phyloP scores from a whole-genome alignment of 2,113 vertebrate genomes.

The Rhabdornis inornatus region DNA sequence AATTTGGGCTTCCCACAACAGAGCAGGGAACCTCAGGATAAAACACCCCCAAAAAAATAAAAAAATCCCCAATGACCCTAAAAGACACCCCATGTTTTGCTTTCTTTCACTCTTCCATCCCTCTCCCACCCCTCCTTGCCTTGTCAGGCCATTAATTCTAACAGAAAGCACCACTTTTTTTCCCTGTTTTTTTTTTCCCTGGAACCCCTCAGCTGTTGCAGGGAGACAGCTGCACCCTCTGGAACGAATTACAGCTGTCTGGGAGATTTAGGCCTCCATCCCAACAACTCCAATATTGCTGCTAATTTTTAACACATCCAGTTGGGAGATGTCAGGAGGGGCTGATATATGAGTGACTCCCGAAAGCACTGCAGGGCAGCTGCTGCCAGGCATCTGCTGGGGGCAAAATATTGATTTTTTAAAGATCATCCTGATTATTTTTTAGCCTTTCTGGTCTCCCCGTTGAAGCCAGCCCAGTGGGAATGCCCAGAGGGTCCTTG shows the following conservation, averaged over 20 bases:
- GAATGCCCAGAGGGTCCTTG: not conserved
- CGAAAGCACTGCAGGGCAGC: constrained; percentile 37
- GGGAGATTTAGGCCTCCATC: constrained; percentile 58
- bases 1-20: constrained; percentile 23
- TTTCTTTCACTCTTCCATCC: not conserved
- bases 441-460: not conserved
- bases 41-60: not conserved
- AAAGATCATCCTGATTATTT: not conserved
- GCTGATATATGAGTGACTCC: constrained; percentile 32
- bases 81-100: not conserved
- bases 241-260: constrained; percentile 76
- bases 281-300: constrained; percentile 53
- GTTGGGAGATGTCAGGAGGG: constrained; percentile 61
- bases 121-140: constrained; percentile 37
- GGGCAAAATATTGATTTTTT: not conserved
- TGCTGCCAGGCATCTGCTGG: constrained; percentile 47
- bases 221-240: constrained; percentile 75
- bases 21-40: not conserved
- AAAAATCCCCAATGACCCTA: not conserved
- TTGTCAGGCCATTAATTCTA: constrained; percentile 76
- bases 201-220: constrained; percentile 70
- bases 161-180: constrained; percentile 52
- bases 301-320: constrained; percentile 68
- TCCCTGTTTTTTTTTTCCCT: not conserved
- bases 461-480: fast-evolving